Conservation (phyloP, 2,888 invertebrate genomes). For the Agonum fuliginosum region DNA sequence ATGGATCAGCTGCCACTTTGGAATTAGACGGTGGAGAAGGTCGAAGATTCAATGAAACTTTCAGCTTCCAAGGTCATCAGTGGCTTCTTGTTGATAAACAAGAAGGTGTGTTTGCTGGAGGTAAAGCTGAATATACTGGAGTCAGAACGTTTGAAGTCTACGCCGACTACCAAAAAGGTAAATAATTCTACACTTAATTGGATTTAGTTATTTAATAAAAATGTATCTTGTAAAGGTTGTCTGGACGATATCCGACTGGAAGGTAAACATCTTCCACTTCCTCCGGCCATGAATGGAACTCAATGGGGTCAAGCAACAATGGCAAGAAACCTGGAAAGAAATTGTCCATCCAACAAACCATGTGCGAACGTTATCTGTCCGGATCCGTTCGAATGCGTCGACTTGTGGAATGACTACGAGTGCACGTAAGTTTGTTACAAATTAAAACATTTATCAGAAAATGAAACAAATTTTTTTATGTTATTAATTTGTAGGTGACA, state of each 20-base stretch:
- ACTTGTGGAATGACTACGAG: conserved; percentile 98
- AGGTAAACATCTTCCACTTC: conserved; percentile 94
- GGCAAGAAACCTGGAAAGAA: conserved; percentile 92
- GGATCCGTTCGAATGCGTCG: conserved; percentile 95
- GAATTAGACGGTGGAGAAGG: conserved; percentile 97
- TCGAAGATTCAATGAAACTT: conserved; percentile 93
- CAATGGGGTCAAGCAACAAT: conserved; percentile 97
- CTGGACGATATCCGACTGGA: conserved; percentile 91
- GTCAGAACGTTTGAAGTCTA: conserved; percentile 95
- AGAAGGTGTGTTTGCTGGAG: conserved; percentile 96
- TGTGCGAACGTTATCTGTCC: conserved; percentile 96
- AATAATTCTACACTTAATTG: conserved; percentile 34
- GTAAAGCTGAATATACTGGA: conserved; percentile 96
- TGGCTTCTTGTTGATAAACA: conserved; percentile 95
- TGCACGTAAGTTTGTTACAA: conserved; percentile 91
- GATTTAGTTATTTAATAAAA: neutral
- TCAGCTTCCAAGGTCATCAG: conserved; percentile 92
- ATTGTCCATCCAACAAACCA: conserved; percentile 96
- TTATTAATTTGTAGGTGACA: conserved; percentile 9
- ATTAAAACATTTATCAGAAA: conserved; percentile 14
- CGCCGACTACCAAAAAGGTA: conserved; percentile 95
- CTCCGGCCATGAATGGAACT: conserved; percentile 95
- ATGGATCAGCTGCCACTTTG: conserved; percentile 93
- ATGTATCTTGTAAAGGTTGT: conserved; percentile 77
- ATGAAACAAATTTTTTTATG: conserved; percentile 50